Evolutionary conservation across 2,113 vertebrate species (phyloP).

Genomic region (Potamarius usumacintae): DNA sequence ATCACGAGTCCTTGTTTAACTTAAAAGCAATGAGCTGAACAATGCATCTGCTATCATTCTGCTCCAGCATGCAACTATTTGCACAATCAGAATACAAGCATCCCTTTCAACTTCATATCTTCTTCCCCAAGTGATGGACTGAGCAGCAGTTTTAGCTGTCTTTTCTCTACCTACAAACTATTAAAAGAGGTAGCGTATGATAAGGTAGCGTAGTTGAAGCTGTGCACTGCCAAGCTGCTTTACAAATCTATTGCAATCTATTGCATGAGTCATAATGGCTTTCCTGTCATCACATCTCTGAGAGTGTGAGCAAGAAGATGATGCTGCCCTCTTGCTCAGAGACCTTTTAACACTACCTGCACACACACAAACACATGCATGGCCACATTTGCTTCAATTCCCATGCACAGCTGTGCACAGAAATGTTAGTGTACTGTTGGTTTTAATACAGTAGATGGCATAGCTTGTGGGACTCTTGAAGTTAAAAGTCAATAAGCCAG

Average conservation of each 20-base stretch:
- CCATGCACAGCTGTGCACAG: not conserved
- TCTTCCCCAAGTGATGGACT: not conserved
- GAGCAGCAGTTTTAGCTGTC: not conserved
- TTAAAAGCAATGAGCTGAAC: conserved; percentile 7
- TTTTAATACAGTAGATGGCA: not conserved
- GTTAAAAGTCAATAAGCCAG: not conserved
- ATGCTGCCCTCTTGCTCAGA: not conserved
- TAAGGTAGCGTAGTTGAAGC: conserved; percentile 48
- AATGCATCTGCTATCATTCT: not conserved
- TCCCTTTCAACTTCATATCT: not conserved
- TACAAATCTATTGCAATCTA: conserved; percentile 43
- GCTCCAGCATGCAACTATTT: not conserved
- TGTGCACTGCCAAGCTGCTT: conserved; percentile 36
- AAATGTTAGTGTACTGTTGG: not conserved
- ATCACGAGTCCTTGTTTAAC: not conserved
- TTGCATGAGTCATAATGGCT: conserved; percentile 19
- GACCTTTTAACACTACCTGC: not conserved
- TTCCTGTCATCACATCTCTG: not conserved
- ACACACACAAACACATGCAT: not conserved
- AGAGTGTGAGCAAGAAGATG: not conserved
- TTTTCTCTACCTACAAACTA: conserved; percentile 27
- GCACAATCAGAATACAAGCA: not conserved
- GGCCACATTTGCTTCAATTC: not conserved
- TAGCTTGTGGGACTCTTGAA: not conserved
- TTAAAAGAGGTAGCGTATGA: conserved; percentile 43